Conservation (phyloP, 2,888 invertebrate species). For the Myathropa florea region DNA sequence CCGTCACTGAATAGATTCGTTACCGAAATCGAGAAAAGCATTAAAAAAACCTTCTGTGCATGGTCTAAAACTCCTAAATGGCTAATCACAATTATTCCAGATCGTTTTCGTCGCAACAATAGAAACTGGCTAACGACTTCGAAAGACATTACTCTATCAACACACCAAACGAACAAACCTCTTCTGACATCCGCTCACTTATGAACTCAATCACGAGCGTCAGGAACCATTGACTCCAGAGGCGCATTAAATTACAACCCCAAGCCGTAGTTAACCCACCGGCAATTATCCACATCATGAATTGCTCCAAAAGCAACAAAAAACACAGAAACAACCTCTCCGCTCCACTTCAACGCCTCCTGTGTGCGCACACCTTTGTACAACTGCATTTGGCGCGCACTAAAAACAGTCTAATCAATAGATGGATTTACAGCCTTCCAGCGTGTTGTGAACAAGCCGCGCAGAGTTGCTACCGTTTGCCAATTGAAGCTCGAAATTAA, state of each 20-base stretch:
- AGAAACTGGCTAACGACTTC: neutral
- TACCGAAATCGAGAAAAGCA: too few relatives aligned
- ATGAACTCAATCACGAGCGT: conserved; percentile 38
- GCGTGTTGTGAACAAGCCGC: conserved; percentile 22
- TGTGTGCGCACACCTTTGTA: neutral
- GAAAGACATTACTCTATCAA: neutral
- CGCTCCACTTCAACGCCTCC: neutral
- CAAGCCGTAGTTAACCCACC: conserved; percentile 33
- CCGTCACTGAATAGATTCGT: too few relatives aligned
- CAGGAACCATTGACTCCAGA: conserved; percentile 55
- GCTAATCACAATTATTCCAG: too few relatives aligned
- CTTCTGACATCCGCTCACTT: conserved; percentile 25
- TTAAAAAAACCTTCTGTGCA: too few relatives aligned
- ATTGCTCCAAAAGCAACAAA: neutral
- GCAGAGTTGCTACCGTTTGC: conserved; percentile 39
- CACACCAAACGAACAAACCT: neutral
- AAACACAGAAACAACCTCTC: too few relatives aligned
- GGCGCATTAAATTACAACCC: conserved; percentile 39
- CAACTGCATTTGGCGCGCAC: neutral
- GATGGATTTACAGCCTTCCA: conserved; percentile 44
- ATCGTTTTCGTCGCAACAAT: too few relatives aligned
- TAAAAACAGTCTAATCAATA: conserved; percentile 31
- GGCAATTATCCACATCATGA: conserved; percentile 58
- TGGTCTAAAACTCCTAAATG: too few relatives aligned
- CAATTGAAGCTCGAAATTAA: conserved; percentile 38